A percentile compares a stretch with the other conserved stretches of the same genome.
Conservation (phyloP, 2,113 vertebrate genomes). For the Zingel zingel region DNA sequence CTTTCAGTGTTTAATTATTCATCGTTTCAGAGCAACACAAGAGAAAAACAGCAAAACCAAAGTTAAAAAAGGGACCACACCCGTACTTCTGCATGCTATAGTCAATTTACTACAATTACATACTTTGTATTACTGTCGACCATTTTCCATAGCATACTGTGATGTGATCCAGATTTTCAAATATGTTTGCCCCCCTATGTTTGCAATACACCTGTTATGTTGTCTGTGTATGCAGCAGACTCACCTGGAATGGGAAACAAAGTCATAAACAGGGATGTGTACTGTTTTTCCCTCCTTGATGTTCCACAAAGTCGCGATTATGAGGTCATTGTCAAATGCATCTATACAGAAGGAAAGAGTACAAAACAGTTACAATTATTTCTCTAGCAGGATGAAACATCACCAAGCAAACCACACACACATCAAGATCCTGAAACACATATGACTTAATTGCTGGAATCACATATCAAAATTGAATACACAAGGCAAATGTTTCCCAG, state of each 20-base stretch:
- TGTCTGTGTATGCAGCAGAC: not conserved
- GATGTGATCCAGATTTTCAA: not conserved
- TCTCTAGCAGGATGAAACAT: not conserved
- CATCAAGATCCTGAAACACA: not conserved
- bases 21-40: not conserved
- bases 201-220: not conserved
- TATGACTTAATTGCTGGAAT: not conserved
- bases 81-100: not conserved
- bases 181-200: not conserved
- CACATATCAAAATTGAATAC: not conserved
- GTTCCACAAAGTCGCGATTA: slow-evolving; percentile 90
- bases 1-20: not conserved
- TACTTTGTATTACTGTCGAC: not conserved
- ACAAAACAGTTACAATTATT: not conserved
- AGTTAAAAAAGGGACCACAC: no score
- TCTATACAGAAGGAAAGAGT: slow-evolving; percentile 77
- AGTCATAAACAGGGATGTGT: slow-evolving; percentile 95
- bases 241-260: slow-evolving; percentile 94
- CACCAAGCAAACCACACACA: not conserved
- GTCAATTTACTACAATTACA: not conserved
- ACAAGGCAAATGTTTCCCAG: not conserved
- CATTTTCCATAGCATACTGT: not conserved
- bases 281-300: slow-evolving; percentile 92
- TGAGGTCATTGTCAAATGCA: slow-evolving; percentile 96
- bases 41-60: not conserved